Conservation (phyloP, 2,113 vertebrate genomes). For the Tupaia chinensis region DNA sequence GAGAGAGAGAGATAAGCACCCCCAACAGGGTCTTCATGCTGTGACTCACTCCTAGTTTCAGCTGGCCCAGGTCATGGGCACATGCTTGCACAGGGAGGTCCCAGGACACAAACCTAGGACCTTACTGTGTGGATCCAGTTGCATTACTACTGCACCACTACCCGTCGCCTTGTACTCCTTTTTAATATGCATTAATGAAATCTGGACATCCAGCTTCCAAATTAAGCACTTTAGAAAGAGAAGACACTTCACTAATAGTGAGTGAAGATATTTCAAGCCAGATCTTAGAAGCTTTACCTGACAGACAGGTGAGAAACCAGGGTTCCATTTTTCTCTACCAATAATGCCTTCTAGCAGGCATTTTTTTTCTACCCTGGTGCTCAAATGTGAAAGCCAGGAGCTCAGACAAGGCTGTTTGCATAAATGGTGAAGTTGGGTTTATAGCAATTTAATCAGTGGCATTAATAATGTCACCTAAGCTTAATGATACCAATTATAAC, state of each 20-base stretch:
- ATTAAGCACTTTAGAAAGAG: neutral
- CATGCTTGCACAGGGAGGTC: too few species aligned
- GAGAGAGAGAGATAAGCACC: too few species aligned
- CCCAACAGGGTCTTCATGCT: too few species aligned
- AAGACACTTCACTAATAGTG: neutral
- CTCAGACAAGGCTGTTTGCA: constrained; percentile 82
- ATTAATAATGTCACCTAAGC: constrained; percentile 90
- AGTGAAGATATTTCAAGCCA: neutral
- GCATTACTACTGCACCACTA: too few species aligned
- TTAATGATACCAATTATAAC: constrained; percentile 90
- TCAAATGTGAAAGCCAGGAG: constrained; percentile 61
- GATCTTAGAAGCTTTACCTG: neutral
- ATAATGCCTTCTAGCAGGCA: neutral
- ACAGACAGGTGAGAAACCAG: neutral
- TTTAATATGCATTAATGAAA: neutral
- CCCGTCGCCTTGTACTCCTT: neutral
- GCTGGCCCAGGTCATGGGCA: too few species aligned
- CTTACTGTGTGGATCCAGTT: too few species aligned
- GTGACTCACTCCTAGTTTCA: too few species aligned
- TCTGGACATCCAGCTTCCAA: neutral
- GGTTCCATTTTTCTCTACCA: neutral
- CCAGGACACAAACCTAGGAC: too few species aligned
- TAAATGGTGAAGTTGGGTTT: constrained; percentile 85
- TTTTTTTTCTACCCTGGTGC: neutral
- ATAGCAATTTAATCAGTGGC: constrained; percentile 88